phyloP scores from a whole-genome alignment of 2,797 vertebrate genomes.

The Morus bassanus region DNA sequence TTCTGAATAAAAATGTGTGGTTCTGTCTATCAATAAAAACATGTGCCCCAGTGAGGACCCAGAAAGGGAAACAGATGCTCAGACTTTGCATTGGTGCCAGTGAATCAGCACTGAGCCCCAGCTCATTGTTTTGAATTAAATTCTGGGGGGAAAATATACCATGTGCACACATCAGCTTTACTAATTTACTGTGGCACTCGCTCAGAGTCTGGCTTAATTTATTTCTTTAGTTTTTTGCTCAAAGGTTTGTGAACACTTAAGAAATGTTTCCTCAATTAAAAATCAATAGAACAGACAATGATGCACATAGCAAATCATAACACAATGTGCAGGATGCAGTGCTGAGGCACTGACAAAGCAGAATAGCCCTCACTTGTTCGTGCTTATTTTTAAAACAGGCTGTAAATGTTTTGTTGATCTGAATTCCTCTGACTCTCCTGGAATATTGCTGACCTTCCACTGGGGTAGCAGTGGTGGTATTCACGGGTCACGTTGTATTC shows the following conservation, averaged over 20 bases:
- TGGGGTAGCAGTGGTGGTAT: not conserved
- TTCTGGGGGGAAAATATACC: constrained; percentile 24
- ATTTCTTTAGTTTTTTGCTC: constrained; percentile 39
- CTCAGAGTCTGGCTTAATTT: constrained; percentile 31
- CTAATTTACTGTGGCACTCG: constrained; percentile 50
- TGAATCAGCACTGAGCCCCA: not conserved
- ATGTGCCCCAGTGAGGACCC: constrained; percentile 29
- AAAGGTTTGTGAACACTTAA: constrained; percentile 58
- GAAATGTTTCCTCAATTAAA: constrained; percentile 68
- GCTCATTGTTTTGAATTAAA: constrained; percentile 43
- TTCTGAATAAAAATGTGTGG: constrained; percentile 58
- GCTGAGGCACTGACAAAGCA: not conserved
- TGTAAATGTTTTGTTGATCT: not conserved
- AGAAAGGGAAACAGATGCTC: constrained; percentile 45
- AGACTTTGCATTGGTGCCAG: constrained; percentile 17
- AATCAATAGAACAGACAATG: constrained; percentile 54
- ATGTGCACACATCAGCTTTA: not conserved
- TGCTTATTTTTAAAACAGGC: not conserved
- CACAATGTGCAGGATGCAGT: not conserved
- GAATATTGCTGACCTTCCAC: not conserved
- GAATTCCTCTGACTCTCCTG: not conserved
- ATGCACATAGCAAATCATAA: constrained; percentile 13
- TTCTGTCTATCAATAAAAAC: constrained; percentile 26
- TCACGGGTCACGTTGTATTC: not conserved
- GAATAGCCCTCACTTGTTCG: not conserved